These are phyloP conservation scores for Oegoconia quadripuncta DNA, from an alignment of 2,888 invertebrate species.

Conservation along the genomic window DNA sequence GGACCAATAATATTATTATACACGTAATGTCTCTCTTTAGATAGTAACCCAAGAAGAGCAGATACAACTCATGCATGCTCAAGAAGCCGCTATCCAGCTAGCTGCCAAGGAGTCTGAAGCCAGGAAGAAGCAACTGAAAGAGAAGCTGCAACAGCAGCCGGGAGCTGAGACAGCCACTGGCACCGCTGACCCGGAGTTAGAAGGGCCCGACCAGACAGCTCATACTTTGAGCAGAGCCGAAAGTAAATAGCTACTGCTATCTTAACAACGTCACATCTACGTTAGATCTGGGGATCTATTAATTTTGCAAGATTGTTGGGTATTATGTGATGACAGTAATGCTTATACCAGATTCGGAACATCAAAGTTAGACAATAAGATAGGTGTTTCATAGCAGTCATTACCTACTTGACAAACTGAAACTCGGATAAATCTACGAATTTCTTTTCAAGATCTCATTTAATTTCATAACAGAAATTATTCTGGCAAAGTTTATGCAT, in stretches of 20 bases:
- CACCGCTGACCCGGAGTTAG: slow-evolving; percentile 62
- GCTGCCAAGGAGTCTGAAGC: slow-evolving; percentile 78
- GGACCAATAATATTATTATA: too few relatives aligned
- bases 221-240: slow-evolving; percentile 62
- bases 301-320: too few relatives aligned
- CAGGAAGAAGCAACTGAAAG: slow-evolving; percentile 73
- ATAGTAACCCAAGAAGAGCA: slow-evolving; percentile 56
- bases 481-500: too few relatives aligned
- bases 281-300: too few relatives aligned
- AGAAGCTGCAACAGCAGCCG: slow-evolving; percentile 56
- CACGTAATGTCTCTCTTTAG: slow-evolving; percentile 23
- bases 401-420: too few relatives aligned
- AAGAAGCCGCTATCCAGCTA: slow-evolving; percentile 74
- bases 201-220: slow-evolving; percentile 75
- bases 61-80: slow-evolving; percentile 61
- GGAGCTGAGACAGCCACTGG: slow-evolving; percentile 55
- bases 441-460: too few relatives aligned
- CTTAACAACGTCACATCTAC: background rate
- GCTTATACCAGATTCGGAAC: too few relatives aligned
- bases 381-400: too few relatives aligned
- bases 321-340: too few relatives aligned
- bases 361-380: too few relatives aligned
- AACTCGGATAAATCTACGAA: too few relatives aligned
- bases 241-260: slow-evolving; percentile 35
- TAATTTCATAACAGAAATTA: too few relatives aligned